phyloP scores from a whole-genome alignment of 53 echinoderm and acorn worm genomes.

The Holothuria scabra region DNA sequence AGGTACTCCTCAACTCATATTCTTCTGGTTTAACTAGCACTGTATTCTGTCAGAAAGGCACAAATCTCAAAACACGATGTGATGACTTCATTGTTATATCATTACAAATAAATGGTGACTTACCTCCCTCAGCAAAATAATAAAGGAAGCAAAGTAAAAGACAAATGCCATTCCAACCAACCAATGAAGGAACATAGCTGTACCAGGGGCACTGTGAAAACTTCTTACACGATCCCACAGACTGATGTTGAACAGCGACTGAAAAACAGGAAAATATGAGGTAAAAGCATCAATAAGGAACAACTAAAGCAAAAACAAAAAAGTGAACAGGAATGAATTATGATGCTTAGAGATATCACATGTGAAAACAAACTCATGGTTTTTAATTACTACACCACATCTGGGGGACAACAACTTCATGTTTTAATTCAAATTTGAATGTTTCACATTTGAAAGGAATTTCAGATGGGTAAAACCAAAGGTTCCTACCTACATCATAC shows the following conservation, averaged over 20 bases:
- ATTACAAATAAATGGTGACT: neutral
- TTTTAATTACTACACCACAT: no score
- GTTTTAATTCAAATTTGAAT: no score
- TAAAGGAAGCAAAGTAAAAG: conserved; percentile 97
- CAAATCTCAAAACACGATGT: no score
- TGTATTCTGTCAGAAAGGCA: no score
- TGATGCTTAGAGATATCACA: no score
- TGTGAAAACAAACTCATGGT: neutral
- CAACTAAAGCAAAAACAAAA: neutral
- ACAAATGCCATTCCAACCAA: conserved; percentile 99
- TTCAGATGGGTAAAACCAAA: no score
- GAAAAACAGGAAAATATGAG: neutral
- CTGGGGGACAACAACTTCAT: no score
- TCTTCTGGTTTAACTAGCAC: no score
- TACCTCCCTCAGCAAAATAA: conserved; percentile 95
- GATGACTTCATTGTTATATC: neutral
- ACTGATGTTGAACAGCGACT: conserved; percentile 92
- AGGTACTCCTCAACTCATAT: no score
- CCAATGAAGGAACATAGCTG: conserved; percentile 98
- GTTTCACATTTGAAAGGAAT: no score
- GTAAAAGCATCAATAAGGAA: neutral
- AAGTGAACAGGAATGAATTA: no score
- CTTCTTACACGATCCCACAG: conserved; percentile 83
- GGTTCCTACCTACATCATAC: no score
- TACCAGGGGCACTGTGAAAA: conserved; percentile 96